Base-by-base conservation (phyloP, 2,113 vertebrate species). In the Melanocharis versteri region DNA sequence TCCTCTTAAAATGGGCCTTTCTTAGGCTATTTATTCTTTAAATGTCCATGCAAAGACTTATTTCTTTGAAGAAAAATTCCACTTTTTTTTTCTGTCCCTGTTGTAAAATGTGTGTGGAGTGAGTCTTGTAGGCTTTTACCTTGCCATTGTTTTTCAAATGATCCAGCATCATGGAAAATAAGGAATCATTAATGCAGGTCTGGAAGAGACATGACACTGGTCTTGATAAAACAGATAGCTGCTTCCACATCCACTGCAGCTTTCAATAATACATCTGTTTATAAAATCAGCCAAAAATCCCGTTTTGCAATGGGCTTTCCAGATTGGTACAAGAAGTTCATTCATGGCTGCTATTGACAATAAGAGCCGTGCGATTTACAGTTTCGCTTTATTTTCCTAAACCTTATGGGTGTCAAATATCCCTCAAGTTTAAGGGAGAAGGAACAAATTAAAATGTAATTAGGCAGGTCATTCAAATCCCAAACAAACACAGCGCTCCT, bases 391-490 rank as follows among this genome's bases (percentile, higher is more conserved):
- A 37, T 81, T 92, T 85, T 83, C 31, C 39, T 95, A 26, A 78
- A 71, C 79, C 28, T 87, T 39, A 20, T 30, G 26, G 83, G 93
- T 97, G 72, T 96, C 91, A 87, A 91, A 70, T 97, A 89, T 78
- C 91, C 42, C 30, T 80, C 28, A n/a, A 81, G 86, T 92, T 95
- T 77, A 83, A 94, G 51, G 71, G 64, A 71, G 86, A 89, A 82
- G 80, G 91, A 96, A 78, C 83, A 89, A 96, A 97, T 97, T 96
- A 97, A 96, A 95, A 89, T 92, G 89, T 95, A 95, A 96, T 97
- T 95, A 94, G 91, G 81, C 80, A 97, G 94, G 93, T 97, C 94
- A 97, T 96, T 96, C 86, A 97, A 97, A 97, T 96, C 80, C 94
- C n/a, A 14, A 92, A 92, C 91, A 93, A 87, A 96, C 94, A 96